Conservation (phyloP, 2,113 vertebrate species). For the Pollimyrus isidori region DNA sequence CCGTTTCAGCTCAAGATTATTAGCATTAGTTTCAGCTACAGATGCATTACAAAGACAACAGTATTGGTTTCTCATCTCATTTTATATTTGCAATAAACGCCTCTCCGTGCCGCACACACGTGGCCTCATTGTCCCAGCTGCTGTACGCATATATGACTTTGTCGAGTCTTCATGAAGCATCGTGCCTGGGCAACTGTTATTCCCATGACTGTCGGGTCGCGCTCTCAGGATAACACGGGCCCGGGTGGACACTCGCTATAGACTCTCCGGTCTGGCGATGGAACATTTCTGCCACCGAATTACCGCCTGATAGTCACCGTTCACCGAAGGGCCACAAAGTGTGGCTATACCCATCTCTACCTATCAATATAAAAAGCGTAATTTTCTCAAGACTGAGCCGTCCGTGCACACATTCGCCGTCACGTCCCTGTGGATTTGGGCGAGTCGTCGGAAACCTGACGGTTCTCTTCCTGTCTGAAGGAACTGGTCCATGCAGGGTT, state of each 20-base stretch:
- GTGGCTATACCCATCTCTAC: too few relatives aligned
- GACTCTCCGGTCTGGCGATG: too few relatives aligned
- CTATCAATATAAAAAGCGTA: neutral
- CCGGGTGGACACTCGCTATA: neutral
- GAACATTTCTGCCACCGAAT: neutral
- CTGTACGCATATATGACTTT: neutral
- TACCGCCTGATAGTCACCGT: neutral
- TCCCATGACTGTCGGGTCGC: neutral
- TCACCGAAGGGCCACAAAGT: neutral
- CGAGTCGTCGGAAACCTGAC: neutral
- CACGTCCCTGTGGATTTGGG: neutral
- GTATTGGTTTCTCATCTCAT: neutral
- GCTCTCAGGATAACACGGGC: neutral
- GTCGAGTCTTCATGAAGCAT: neutral
- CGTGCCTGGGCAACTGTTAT: neutral
- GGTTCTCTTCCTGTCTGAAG: neutral
- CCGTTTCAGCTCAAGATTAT: conserved; percentile 9
- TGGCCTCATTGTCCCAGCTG: neutral
- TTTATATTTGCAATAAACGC: conserved; percentile 5
- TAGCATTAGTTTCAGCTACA: conserved; percentile 6
- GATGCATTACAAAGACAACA: neutral
- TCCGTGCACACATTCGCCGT: neutral
- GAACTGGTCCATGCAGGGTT: neutral
- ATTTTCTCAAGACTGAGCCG: neutral
- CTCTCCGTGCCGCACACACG: neutral